Evolutionary conservation across 2,888 invertebrate species (phyloP).

Genomic region (Cyclophora albipunctata): DNA sequence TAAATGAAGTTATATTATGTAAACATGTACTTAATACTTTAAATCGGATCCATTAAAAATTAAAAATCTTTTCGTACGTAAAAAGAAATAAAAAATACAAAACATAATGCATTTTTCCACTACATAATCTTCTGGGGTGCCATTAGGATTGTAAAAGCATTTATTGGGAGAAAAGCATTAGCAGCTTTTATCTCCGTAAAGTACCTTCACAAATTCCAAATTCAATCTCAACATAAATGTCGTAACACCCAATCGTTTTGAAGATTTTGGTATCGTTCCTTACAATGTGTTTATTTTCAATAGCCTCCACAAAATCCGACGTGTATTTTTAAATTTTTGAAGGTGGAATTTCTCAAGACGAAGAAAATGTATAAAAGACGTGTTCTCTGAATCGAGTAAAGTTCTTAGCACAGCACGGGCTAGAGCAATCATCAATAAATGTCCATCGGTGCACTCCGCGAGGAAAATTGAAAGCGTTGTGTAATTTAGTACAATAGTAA

Average conservation of each 20-base stretch:
- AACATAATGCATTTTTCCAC: too few species aligned
- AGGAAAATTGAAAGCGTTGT: conserved; percentile 23
- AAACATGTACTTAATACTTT: too few species aligned
- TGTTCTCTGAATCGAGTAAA: conserved; percentile 13
- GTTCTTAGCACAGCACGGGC: conserved; percentile 8
- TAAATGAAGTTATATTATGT: too few species aligned
- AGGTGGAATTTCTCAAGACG: conserved; percentile 6
- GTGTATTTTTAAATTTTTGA: conserved; percentile 5
- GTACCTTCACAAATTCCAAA: conserved; percentile 2
- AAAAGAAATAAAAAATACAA: too few species aligned
- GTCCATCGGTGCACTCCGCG: conserved; percentile 20
- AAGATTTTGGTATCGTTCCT: conserved; percentile 9
- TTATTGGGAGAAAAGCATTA: not conserved
- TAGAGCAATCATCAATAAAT: conserved; percentile 24
- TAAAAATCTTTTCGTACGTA: too few species aligned
- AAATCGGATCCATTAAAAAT: too few species aligned
- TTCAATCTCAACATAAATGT: conserved; percentile 4
- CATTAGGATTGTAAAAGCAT: not conserved
- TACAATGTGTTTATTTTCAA: conserved; percentile 17
- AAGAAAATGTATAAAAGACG: conserved; percentile 10
- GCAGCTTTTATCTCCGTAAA: not conserved
- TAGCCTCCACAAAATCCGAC: conserved; percentile 6
- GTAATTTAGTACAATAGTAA: conserved; percentile 21
- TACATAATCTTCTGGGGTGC: too few species aligned
- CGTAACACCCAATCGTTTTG: not conserved